Conservation (phyloP, 1,140 invertebrate species). For the Pogonognathellus flavescens region DNA sequence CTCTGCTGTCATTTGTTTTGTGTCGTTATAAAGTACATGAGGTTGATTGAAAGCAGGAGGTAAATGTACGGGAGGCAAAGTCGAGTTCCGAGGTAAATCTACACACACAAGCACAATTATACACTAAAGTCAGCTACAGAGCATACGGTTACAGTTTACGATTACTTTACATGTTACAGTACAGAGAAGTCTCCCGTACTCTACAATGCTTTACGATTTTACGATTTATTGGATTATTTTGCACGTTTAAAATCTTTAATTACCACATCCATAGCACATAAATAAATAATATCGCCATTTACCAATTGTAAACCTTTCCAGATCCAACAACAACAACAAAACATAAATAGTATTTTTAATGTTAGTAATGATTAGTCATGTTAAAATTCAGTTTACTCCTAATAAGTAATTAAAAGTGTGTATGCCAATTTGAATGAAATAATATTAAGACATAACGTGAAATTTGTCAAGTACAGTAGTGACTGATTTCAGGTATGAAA, state of each 20-base stretch:
- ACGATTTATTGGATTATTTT: constrained; percentile 15
- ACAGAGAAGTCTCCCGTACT: constrained; percentile 2
- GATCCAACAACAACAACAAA: too few relatives aligned
- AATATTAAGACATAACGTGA: too few relatives aligned
- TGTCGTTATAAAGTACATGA: constrained; percentile 63
- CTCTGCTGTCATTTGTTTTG: constrained; percentile 67
- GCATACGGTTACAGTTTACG: neutral
- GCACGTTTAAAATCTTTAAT: neutral
- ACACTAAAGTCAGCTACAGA: constrained; percentile 33
- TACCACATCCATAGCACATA: neutral
- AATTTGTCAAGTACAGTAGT: too few relatives aligned
- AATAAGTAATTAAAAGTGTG: too few relatives aligned
- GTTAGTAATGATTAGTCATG: neutral
- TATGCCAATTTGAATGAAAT: too few relatives aligned
- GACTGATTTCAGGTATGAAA: too few relatives aligned
- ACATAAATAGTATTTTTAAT: too few relatives aligned
- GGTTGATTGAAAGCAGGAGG: constrained; percentile 64
- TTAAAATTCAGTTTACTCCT: too few relatives aligned
- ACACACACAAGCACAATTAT: constrained; percentile 46
- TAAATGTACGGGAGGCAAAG: constrained; percentile 66
- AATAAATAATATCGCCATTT: too few relatives aligned
- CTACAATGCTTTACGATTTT: constrained; percentile 15
- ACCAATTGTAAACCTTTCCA: too few relatives aligned
- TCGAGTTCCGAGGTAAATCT: constrained; percentile 66
- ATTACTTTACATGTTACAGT: constrained; percentile 43